phyloP scores from a whole-genome alignment of 2,797 vertebrate species.

The Micromesistius poutassou region DNA sequence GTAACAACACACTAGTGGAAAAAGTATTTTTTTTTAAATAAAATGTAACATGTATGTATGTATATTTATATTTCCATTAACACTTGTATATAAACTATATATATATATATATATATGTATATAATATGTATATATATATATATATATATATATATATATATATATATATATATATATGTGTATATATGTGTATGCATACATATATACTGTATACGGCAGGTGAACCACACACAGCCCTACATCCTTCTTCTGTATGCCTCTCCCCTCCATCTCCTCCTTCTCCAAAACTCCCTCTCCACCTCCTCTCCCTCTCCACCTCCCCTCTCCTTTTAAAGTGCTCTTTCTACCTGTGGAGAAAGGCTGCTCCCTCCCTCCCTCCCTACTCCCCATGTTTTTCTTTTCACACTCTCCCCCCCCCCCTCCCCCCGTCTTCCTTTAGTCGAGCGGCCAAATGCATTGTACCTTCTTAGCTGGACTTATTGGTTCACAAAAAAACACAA shows the following conservation, averaged over 20 bases:
- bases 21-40: too few species aligned
- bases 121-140: too few species aligned
- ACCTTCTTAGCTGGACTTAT: constrained; percentile 2
- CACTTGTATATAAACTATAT: too few species aligned
- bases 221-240: too few species aligned
- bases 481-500: constrained; percentile 20
- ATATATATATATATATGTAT: too few species aligned
- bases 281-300: neutral
- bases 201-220: too few species aligned
- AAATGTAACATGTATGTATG: too few species aligned
- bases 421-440: neutral
- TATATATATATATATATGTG: too few species aligned
- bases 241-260: neutral
- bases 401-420: neutral
- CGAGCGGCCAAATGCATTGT: neutral
- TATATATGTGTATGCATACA: too few species aligned
- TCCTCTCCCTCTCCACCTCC: neutral
- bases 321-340: neutral
- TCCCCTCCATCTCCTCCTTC: neutral
- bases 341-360: neutral
- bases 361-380: neutral
- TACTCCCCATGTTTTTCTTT: neutral
- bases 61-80: too few species aligned
- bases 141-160: too few species aligned
- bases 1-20: too few species aligned